A percentile compares a stretch with the other conserved stretches of the same genome.
Conservation (phyloP, 1,140 invertebrate genomes). For the Cepaea nemoralis region DNA sequence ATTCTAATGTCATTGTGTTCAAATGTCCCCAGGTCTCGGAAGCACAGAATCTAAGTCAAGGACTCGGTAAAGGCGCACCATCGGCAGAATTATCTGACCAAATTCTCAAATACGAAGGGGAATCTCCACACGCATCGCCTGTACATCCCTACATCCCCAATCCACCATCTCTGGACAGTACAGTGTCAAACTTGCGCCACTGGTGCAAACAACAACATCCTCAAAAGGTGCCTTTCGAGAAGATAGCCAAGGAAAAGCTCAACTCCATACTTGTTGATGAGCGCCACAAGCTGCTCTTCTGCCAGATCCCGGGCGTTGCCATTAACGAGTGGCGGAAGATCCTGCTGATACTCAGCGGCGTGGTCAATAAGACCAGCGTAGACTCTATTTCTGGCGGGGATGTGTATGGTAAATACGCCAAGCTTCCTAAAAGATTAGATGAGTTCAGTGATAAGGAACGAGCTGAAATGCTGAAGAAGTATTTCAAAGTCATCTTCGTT, state of each 20-base stretch:
- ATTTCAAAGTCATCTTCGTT: constrained; percentile 88
- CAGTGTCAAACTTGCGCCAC: constrained; percentile 45
- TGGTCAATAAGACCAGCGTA: constrained; percentile 59
- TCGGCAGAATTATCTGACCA: neutral
- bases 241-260: constrained; percentile 48
- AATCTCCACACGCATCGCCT: neutral
- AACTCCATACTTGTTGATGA: constrained; percentile 61
- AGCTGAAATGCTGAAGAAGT: constrained; percentile 77
- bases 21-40: too few relatives aligned
- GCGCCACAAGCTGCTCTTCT: constrained; percentile 78
- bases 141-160: neutral
- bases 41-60: too few relatives aligned
- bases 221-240: constrained; percentile 33
- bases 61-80: too few relatives aligned
- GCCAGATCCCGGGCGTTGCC: constrained; percentile 94
- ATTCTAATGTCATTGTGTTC: too few relatives aligned
- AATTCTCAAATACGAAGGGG: neutral
- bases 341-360: constrained; percentile 84
- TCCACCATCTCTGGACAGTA: neutral
- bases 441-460: constrained; percentile 76
- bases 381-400: constrained; percentile 56
- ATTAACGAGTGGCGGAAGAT: constrained; percentile 95
- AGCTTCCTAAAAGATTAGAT: constrained; percentile 70
- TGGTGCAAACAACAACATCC: constrained; percentile 52
- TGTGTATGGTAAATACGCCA: constrained; percentile 57